Conservation (phyloP, 2,797 vertebrate genomes). For the Fratercula arctica region DNA sequence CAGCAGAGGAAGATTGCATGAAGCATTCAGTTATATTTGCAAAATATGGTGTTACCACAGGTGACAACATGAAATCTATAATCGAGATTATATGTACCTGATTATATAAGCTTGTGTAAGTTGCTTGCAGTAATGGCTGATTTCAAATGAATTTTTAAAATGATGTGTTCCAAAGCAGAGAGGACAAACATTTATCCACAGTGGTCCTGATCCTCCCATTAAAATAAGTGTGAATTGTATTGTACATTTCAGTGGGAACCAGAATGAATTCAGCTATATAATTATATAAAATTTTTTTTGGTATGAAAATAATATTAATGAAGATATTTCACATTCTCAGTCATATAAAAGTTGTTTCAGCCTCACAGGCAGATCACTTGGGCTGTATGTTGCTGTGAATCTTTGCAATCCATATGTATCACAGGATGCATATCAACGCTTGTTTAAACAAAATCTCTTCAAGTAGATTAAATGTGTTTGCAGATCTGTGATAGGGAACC, state of each 20-base stretch:
- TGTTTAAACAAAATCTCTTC: slow-evolving; percentile 2
- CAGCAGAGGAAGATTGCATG: background rate
- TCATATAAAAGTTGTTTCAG: background rate
- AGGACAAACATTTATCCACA: background rate
- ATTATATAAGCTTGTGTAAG: background rate
- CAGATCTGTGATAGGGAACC: background rate
- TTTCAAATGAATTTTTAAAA: background rate
- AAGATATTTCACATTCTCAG: background rate
- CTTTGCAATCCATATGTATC: background rate
- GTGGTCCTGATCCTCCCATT: background rate
- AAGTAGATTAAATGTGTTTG: slow-evolving; percentile 29
- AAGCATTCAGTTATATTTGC: background rate
- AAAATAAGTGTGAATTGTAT: background rate
- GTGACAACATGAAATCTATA: background rate
- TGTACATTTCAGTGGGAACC: background rate
- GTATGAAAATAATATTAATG: background rate
- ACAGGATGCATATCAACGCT: background rate
- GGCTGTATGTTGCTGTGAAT: background rate
- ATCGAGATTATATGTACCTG: background rate
- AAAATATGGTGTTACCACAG: background rate
- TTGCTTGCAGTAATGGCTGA: background rate
- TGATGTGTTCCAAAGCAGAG: background rate
- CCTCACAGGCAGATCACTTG: background rate
- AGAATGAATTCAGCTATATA: background rate
- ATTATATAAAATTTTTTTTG: background rate